Evolutionary conservation across 2,888 invertebrate species (phyloP).

Genomic region (Andrena minutula): DNA sequence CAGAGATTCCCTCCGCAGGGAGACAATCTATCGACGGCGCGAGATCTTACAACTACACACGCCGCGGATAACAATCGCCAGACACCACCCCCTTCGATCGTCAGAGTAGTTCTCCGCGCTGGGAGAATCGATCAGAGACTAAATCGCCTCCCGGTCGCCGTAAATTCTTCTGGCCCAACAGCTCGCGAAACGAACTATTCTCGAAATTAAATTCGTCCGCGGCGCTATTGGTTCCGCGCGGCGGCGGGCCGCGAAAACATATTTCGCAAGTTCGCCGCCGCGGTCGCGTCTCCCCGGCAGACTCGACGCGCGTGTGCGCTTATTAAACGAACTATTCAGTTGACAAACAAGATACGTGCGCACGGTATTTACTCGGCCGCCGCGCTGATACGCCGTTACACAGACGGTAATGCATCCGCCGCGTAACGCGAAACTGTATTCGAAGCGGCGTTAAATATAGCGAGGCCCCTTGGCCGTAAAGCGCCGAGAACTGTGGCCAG

Average conservation of each 20-base stretch:
- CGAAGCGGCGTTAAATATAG: constrained; percentile 44
- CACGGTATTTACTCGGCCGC: constrained; percentile 4
- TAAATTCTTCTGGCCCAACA: neutral
- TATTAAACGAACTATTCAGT: constrained; percentile 37
- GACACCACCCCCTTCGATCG: neutral
- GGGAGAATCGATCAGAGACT: constrained; percentile 12
- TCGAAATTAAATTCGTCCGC: constrained; percentile 4
- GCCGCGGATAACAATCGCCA: neutral
- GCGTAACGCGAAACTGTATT: constrained; percentile 38
- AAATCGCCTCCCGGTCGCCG: neutral
- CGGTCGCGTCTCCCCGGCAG: neutral
- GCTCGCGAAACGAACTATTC: constrained; percentile 9
- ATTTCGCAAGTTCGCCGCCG: constrained; percentile 12
- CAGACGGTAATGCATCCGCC: neutral
- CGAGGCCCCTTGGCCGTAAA: constrained; percentile 31
- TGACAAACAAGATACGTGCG: constrained; percentile 20
- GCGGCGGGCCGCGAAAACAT: neutral
- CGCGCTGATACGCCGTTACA: constrained; percentile 7
- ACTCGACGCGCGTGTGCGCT: neutral
- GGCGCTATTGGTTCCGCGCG: neutral
- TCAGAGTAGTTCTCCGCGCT: neutral
- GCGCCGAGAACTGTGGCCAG: constrained; percentile 11
- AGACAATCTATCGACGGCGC: too few species aligned
- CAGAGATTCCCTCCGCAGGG: too few species aligned
- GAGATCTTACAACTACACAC: too few species aligned